Evolutionary conservation across 2,113 vertebrate genomes (phyloP).

Genomic region (Coptodon bakossiorum): DNA sequence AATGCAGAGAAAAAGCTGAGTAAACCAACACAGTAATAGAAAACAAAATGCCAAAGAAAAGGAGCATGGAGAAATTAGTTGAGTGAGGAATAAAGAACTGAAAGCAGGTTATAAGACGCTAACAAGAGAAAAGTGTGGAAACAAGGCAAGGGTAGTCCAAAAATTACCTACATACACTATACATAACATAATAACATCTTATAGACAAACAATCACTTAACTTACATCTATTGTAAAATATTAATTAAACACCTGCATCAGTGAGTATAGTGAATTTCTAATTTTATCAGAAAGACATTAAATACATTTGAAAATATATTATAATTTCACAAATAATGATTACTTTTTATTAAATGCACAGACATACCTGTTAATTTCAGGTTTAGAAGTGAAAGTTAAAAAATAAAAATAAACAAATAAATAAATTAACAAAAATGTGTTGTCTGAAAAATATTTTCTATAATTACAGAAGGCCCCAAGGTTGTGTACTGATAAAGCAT

Average conservation of each 20-base stretch:
- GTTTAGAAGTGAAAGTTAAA: neutral
- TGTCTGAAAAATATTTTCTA: neutral
- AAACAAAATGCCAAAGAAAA: neutral
- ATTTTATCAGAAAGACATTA: neutral
- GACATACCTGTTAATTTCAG: neutral
- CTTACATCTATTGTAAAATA: neutral
- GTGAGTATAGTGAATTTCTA: neutral
- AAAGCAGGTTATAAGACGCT: neutral
- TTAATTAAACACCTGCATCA: neutral
- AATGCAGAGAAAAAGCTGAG: neutral
- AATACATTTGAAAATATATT: neutral
- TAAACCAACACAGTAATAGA: neutral
- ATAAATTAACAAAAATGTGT: neutral
- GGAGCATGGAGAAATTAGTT: neutral
- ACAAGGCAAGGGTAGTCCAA: neutral
- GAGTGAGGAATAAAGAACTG: neutral
- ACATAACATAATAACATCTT: neutral
- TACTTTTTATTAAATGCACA: neutral
- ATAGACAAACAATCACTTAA: neutral
- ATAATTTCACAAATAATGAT: neutral
- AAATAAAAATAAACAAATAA: neutral
- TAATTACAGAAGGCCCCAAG: neutral
- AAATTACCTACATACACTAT: neutral
- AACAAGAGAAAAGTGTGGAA: neutral
- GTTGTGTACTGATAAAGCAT: neutral